Evolutionary conservation across 2,113 vertebrate genomes (phyloP).

Genomic region (Callionymus lyra): DNA sequence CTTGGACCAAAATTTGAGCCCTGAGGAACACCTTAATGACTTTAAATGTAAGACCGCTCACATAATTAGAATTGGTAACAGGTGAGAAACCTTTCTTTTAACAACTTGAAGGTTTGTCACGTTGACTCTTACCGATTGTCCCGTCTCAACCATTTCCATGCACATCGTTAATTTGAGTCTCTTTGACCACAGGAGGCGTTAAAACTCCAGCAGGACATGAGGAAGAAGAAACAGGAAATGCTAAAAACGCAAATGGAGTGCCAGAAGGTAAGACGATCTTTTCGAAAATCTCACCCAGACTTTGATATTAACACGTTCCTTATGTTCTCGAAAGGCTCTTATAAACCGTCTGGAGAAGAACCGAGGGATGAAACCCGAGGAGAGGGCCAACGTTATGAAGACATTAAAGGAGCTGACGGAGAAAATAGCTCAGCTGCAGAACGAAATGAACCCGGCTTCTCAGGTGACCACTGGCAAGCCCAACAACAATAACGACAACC

Average conservation of each 20-base stretch:
- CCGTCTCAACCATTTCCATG: too few relatives aligned
- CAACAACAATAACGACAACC: slow-evolving; percentile 44
- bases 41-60: too few relatives aligned
- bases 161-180: slow-evolving; percentile 5
- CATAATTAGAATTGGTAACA: too few relatives aligned
- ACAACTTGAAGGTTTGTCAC: too few relatives aligned
- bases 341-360: slow-evolving; percentile 95
- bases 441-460: slow-evolving; percentile 75
- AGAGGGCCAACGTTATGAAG: slow-evolving; percentile 92
- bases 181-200: slow-evolving; percentile 75
- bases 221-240: slow-evolving; percentile 96
- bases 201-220: slow-evolving; percentile 96
- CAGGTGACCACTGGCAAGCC: slow-evolving; percentile 64
- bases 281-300: not conserved
- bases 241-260: slow-evolving; percentile 93
- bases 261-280: slow-evolving; percentile 78
- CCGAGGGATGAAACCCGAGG: slow-evolving; percentile 89
- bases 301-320: not conserved
- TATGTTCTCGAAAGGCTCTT: slow-evolving; percentile 67
- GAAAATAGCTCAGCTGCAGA: slow-evolving; percentile 89
- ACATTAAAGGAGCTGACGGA: slow-evolving; percentile 89
- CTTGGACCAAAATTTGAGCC: too few relatives aligned
- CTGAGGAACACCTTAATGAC: too few relatives aligned
- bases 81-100: too few relatives aligned
- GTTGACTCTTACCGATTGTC: too few relatives aligned